Evolutionary conservation across 2,113 vertebrate species (phyloP).

Genomic region (Rhinopomastus cyanomelas): DNA sequence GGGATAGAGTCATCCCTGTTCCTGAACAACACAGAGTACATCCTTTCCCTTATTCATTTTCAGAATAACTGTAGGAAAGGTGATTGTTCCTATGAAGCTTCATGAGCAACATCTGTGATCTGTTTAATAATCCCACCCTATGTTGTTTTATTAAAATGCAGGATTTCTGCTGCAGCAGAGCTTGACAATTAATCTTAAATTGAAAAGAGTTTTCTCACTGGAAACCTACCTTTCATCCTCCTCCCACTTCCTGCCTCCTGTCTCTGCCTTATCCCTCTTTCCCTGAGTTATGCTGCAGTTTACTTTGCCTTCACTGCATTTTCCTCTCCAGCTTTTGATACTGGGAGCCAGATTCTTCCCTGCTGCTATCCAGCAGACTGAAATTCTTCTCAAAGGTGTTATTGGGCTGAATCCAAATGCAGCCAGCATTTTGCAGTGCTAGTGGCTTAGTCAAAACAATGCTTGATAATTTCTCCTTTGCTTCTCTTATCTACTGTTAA

Average conservation of each 20-base stretch:
- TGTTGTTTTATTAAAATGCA: constrained; percentile 1
- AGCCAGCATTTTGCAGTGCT: constrained; percentile 43
- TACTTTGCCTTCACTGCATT: constrained; percentile 19
- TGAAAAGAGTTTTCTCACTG: not conserved
- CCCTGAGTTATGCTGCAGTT: constrained; percentile 17
- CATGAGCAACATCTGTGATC: not conserved
- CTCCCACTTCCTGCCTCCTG: not conserved
- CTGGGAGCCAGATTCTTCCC: constrained; percentile 31
- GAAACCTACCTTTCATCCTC: not conserved
- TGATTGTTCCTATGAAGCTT: not conserved
- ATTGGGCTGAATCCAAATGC: constrained; percentile 17
- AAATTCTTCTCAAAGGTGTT: constrained; percentile 34
- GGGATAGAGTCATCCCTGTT: not conserved
- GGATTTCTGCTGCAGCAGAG: constrained; percentile 27
- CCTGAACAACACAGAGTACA: not conserved
- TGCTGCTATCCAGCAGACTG: constrained; percentile 36
- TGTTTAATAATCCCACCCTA: constrained; percentile 11
- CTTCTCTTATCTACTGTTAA: not conserved
- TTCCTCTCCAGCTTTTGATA: not conserved
- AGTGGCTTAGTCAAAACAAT: constrained; percentile 42
- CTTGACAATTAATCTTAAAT: constrained; percentile 27
- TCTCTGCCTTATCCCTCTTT: constrained; percentile 33
- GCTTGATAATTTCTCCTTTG: constrained; percentile 22
- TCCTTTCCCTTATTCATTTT: not conserved
- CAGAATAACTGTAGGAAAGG: not conserved